Conservation (phyloP, 2,888 invertebrate genomes). For the Eupithecia subfuscata region DNA sequence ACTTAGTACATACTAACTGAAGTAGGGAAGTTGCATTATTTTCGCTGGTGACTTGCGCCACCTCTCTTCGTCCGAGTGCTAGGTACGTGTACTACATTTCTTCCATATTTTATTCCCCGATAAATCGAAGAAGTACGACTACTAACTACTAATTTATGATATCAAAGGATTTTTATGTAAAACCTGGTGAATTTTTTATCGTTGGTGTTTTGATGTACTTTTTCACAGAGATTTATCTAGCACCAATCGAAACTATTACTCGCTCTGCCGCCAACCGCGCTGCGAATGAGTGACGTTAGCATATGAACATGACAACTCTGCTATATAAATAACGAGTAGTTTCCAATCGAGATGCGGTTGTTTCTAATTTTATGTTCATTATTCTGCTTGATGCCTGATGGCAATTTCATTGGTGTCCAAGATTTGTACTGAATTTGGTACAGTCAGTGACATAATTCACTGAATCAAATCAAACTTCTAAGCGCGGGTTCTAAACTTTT, state of each 20-base stretch:
- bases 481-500: no score
- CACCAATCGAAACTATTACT: background rate
- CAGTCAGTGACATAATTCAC: background rate
- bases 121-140: no score
- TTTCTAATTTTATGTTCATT: no score
- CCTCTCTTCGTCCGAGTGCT: slow-evolving; percentile 13
- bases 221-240: background rate
- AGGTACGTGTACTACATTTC: slow-evolving; percentile 16
- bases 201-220: background rate
- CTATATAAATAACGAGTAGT: background rate
- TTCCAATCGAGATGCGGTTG: background rate
- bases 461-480: background rate
- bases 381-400: no score
- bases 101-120: slow-evolving; percentile 28
- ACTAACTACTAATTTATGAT: no score
- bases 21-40: background rate
- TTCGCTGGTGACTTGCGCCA: slow-evolving; percentile 13
- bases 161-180: background rate
- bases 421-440: no score
- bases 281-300: no score
- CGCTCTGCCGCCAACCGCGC: no score
- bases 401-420: no score
- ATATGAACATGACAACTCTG: background rate
- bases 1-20: background rate
- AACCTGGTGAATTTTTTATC: background rate